phyloP scores from a whole-genome alignment of 2,113 vertebrate species.

The Proteles cristata region DNA sequence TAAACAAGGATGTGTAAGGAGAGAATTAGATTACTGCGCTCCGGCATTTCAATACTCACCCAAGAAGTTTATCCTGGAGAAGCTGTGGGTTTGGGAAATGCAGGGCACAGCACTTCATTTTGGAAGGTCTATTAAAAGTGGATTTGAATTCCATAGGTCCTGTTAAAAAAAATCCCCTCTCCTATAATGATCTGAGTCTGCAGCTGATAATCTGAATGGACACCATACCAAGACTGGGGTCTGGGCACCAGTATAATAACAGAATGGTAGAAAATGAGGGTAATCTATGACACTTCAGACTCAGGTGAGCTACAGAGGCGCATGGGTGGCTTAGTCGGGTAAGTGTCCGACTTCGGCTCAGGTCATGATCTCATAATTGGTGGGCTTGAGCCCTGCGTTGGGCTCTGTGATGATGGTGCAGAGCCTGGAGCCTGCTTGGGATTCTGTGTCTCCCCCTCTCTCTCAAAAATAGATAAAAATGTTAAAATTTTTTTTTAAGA shows the following conservation, averaged over 20 bases:
- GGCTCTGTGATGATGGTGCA: no score
- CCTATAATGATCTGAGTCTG: neutral
- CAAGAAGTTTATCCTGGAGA: neutral
- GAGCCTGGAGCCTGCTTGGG: no score
- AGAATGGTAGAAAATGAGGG: neutral
- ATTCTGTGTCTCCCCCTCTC: no score
- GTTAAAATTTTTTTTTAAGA: neutral
- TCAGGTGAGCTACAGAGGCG: neutral
- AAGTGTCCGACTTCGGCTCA: no score
- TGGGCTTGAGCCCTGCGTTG: no score
- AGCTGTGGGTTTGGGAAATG: neutral
- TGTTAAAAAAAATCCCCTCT: neutral
- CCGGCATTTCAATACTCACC: neutral
- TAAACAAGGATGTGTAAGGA: neutral
- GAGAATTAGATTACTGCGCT: neutral
- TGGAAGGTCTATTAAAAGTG: conserved; percentile 6
- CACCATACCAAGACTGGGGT: neutral
- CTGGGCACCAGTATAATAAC: neutral
- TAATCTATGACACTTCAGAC: neutral
- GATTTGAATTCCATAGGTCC: neutral
- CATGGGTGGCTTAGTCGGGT: no score
- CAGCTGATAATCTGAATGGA: conserved; percentile 20
- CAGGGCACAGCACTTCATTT: neutral
- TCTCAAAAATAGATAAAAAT: no score
- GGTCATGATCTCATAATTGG: no score